Conservation (phyloP, 2,113 vertebrate species). For the Penelope pileata region DNA sequence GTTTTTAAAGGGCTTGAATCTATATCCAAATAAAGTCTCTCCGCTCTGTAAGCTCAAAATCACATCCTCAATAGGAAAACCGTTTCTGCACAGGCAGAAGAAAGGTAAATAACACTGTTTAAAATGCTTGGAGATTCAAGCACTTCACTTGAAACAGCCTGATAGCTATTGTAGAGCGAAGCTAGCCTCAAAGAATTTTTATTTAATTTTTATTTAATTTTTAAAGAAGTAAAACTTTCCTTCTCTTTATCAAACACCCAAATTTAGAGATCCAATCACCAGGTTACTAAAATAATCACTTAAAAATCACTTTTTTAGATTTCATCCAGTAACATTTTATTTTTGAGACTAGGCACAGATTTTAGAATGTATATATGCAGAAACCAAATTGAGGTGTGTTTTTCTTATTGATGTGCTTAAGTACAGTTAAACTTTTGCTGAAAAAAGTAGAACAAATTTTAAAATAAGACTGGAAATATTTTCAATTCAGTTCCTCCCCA, state of each 20-base stretch:
- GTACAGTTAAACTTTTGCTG: neutral
- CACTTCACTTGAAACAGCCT: neutral
- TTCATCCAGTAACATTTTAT: neutral
- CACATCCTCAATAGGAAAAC: neutral
- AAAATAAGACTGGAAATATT: neutral
- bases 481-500: neutral
- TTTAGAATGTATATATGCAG: neutral
- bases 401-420: neutral
- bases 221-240: neutral
- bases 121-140: neutral
- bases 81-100: neutral
- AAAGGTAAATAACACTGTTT: neutral
- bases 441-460: neutral
- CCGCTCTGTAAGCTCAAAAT: neutral
- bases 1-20: neutral
- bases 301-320: neutral
- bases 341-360: neutral
- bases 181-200: neutral
- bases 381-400: neutral
- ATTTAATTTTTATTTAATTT: neutral
- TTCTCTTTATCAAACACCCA: neutral
- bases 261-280: neutral
- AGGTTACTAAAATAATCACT: neutral
- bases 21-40: neutral
- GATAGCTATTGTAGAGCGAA: neutral